Percentiles rank a stretch among this genome's conserved stretches.
phyloP scores from a whole-genome alignment of 2,113 vertebrate species.

The Sterna hirundo region DNA sequence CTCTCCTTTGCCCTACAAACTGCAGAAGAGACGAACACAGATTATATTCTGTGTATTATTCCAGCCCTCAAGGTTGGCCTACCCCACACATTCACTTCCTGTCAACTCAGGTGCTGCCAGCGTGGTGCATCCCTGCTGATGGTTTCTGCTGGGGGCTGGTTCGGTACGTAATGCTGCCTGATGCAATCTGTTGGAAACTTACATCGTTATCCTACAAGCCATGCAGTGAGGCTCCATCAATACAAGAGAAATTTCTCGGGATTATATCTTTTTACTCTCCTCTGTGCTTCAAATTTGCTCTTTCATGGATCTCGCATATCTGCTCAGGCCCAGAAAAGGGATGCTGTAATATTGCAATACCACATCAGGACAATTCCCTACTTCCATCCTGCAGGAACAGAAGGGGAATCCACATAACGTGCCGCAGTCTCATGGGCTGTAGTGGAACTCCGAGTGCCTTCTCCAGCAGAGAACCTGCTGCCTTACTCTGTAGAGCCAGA shows the following conservation, averaged over 20 bases:
- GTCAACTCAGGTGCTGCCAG: background rate
- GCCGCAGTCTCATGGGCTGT: background rate
- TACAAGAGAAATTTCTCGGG: background rate
- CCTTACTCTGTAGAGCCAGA: background rate
- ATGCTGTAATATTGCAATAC: background rate
- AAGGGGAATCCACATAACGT: background rate
- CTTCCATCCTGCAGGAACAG: background rate
- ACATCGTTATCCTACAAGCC: background rate
- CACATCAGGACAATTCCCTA: background rate
- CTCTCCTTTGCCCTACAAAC: background rate
- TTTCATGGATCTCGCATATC: background rate
- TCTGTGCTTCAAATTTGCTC: background rate
- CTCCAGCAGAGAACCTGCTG: background rate
- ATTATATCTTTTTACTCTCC: background rate
- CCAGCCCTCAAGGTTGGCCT: background rate
- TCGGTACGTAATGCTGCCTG: background rate
- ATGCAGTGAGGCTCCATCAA: background rate
- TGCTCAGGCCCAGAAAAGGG: background rate
- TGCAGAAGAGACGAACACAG: background rate
- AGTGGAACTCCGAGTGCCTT: background rate
- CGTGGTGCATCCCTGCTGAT: background rate
- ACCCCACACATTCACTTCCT: background rate
- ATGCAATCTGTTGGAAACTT: background rate
- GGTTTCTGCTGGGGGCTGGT: background rate
- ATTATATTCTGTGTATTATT: background rate